phyloP scores from a whole-genome alignment of 2,797 vertebrate genomes.

The Eidolon dupreanum region DNA sequence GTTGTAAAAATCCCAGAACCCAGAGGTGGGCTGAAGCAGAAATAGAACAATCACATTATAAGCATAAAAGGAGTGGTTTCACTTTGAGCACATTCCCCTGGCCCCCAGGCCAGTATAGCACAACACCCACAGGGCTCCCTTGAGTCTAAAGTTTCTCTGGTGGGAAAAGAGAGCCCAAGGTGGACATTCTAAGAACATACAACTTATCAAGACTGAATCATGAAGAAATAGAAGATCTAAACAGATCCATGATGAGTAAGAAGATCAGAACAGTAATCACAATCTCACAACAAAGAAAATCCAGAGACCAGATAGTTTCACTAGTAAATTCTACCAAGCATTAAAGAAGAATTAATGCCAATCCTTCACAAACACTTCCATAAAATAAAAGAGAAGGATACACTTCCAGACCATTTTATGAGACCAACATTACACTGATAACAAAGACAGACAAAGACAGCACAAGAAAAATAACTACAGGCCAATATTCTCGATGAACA shows the following conservation, averaged over 20 bases:
- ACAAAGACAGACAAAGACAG: background rate
- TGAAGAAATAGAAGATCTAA: background rate
- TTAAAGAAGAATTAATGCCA: background rate
- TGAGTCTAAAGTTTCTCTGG: background rate
- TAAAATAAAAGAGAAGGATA: background rate
- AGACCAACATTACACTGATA: background rate
- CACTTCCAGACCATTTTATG: background rate
- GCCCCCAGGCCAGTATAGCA: background rate
- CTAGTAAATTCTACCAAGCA: background rate
- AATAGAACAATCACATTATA: background rate
- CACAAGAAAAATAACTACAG: background rate
- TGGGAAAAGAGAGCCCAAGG: background rate
- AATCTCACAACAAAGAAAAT: background rate
- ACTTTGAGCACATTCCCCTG: background rate
- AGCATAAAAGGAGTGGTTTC: background rate
- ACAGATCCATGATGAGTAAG: background rate
- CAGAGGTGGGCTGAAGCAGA: background rate
- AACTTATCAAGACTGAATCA: background rate
- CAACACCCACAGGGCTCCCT: too few species aligned
- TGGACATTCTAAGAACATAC: background rate
- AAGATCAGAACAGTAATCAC: background rate
- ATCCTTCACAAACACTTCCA: background rate
- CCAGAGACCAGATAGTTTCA: background rate
- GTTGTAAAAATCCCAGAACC: background rate
- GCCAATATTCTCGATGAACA: background rate